Conservation (phyloP, 2,113 vertebrate species). For the Oenanthe melanoleuca region DNA sequence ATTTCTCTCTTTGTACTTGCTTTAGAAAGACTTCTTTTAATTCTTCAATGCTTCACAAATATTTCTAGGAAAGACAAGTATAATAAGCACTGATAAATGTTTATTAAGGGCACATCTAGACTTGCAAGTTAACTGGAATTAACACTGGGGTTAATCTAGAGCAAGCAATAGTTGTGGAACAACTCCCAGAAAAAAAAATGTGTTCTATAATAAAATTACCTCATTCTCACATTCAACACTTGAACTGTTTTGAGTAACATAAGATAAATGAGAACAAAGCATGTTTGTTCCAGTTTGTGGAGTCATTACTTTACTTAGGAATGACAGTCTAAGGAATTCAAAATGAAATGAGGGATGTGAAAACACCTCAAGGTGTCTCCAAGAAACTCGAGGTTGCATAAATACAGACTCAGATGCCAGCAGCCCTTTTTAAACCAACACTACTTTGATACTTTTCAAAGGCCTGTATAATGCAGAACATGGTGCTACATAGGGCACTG, state of each 20-base stretch:
- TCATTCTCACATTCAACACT: neutral
- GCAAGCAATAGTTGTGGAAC: neutral
- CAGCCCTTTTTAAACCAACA: neutral
- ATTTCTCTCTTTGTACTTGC: conserved; percentile 42
- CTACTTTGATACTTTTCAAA: neutral
- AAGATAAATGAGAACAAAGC: conserved; percentile 36
- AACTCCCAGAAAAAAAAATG: neutral
- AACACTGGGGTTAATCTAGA: neutral
- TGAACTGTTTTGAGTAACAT: neutral
- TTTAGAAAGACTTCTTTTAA: conserved; percentile 33
- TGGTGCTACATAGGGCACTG: neutral
- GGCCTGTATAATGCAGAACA: neutral
- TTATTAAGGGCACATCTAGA: neutral
- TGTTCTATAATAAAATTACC: conserved; percentile 7
- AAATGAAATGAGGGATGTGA: neutral
- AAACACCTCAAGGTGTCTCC: conserved; percentile 16
- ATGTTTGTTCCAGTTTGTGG: conserved; percentile 3
- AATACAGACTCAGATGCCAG: neutral
- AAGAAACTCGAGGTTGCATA: neutral
- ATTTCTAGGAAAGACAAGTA: neutral
- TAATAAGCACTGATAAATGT: conserved; percentile 5
- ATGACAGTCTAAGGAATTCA: conserved; percentile 22
- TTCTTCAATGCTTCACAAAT: neutral
- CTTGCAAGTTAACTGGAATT: conserved; percentile 8
- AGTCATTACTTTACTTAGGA: neutral